Base-by-base conservation (phyloP, 2,888 invertebrate species). In the Liposcelis brunnea region DNA sequence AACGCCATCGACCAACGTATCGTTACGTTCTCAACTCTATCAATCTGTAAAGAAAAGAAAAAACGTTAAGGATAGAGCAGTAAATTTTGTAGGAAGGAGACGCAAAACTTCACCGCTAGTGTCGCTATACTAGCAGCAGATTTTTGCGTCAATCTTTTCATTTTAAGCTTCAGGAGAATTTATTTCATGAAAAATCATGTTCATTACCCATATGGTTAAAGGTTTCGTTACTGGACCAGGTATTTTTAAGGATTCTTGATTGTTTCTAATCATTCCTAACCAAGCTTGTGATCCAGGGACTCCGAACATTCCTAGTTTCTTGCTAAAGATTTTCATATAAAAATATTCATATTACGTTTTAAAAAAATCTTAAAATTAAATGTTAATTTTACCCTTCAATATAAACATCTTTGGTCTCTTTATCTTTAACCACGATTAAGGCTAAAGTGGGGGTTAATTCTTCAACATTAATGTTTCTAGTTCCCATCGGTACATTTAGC, bases 1-100 rank as follows among this genome's bases (percentile, higher is more conserved):
- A 82, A 74, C 0, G 82, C 86, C 67, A 87, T 90, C 61, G 86
- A 83, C 65, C 83, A 87, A 53, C 72, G 72, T 31, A 90, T 74
- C 42, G 26, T 26, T 26, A 26, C 26, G 8, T 26, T 26, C 8
- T 26, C 26, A 6, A 61, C 60, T 63, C 63, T 47, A 2, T 31
- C 38, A 11, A 44, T 44, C 38, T 46, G 21, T 14, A 40, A 21
- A 16, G 10, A 2, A 33, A 42, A 19, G 10, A 43, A 12, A 18
- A 16, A 42, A 19, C 10, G 42, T 37, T 11, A 36, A 36, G 14
- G 14, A n/a, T 12, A 36, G 12, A 12, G 14, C 10, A 36, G 14
- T 36, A 14, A 10, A 11, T 36, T 8, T 14, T 8, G 12, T n/a
- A 12, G 37, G 14, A 36, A 36, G 14, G 8, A 36, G 37, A 38